These are phyloP conservation scores for Rhyacophila brunnea DNA, from an alignment of 1,140 invertebrate genomes.

Conservation along the genomic window DNA sequence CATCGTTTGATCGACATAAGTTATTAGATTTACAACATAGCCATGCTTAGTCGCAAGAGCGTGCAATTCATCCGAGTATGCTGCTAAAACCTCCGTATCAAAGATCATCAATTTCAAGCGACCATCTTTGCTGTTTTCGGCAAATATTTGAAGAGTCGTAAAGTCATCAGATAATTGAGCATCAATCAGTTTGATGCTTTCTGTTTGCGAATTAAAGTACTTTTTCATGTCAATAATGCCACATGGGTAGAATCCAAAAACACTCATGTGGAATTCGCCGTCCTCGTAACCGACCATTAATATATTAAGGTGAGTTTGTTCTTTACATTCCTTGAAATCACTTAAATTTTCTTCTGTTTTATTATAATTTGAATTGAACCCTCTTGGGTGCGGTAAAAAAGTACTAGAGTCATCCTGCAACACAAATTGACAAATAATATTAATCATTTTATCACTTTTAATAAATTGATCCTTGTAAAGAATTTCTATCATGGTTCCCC, in stretches of 20 bases:
- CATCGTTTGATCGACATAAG: slow-evolving; percentile 74
- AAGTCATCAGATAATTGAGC: slow-evolving; percentile 62
- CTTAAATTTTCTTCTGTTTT: slow-evolving; percentile 56
- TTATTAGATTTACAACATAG: slow-evolving; percentile 63
- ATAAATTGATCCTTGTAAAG: no score
- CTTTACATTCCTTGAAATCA: slow-evolving; percentile 62
- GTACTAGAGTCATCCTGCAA: slow-evolving; percentile 55
- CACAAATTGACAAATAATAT: no score
- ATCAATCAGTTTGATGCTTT: slow-evolving; percentile 58
- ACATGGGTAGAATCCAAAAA: slow-evolving; percentile 83
- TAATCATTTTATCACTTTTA: no score
- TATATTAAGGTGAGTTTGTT: slow-evolving; percentile 72
- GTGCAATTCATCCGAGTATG: slow-evolving; percentile 66
- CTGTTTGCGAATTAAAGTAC: slow-evolving; percentile 53
- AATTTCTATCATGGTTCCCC: no score
- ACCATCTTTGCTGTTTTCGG: slow-evolving; percentile 52
- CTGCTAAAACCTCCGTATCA: slow-evolving; percentile 66
- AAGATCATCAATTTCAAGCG: slow-evolving; percentile 58
- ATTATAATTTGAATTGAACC: slow-evolving; percentile 47
- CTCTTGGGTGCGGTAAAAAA: slow-evolving; percentile 54
- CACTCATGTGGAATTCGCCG: slow-evolving; percentile 71
- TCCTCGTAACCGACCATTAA: slow-evolving; percentile 74
- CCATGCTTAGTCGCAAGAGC: slow-evolving; percentile 71
- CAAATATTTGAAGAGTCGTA: slow-evolving; percentile 58
- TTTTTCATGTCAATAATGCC: slow-evolving; percentile 66